Conservation (phyloP, 1,140 invertebrate genomes). For the Caerostris darwini region DNA sequence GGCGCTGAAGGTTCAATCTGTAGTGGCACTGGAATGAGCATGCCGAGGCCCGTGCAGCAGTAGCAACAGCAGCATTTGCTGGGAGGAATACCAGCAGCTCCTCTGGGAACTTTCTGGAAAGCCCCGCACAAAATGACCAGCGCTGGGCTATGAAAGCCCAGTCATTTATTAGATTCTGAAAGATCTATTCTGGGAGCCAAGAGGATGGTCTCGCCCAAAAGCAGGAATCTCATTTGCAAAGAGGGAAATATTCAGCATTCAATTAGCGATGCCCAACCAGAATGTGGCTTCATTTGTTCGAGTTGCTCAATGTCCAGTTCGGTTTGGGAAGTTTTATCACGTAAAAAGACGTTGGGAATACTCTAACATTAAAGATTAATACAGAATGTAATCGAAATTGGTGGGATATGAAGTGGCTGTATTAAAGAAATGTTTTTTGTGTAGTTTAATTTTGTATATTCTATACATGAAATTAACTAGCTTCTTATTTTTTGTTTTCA, state of each 20-base stretch:
- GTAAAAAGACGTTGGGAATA: background rate
- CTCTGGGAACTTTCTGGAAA: background rate
- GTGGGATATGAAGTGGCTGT: too few relatives aligned
- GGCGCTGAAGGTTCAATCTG: background rate
- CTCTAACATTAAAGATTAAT: too few relatives aligned
- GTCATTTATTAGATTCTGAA: conserved; percentile 29
- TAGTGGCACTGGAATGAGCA: background rate
- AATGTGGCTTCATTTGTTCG: background rate
- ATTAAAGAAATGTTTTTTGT: too few relatives aligned
- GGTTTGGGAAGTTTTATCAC: too few relatives aligned
- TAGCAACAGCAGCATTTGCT: background rate
- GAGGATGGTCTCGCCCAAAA: too few relatives aligned
- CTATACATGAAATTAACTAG: too few relatives aligned
- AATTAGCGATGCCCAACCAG: background rate
- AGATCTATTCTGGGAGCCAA: background rate
- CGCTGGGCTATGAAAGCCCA: background rate
- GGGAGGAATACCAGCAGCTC: background rate
- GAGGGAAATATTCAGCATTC: conserved; percentile 22
- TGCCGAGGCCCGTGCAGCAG: background rate
- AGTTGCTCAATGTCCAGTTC: too few relatives aligned
- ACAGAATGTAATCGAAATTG: too few relatives aligned
- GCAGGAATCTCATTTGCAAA: conserved; percentile 18
- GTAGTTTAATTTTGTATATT: too few relatives aligned
- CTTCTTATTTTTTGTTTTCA: too few relatives aligned
- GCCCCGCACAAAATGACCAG: background rate